A percentile compares a stretch with the other conserved stretches of the same genome.
Conservation (phyloP, 2,888 invertebrate species). For the Spisula subtruncata region DNA sequence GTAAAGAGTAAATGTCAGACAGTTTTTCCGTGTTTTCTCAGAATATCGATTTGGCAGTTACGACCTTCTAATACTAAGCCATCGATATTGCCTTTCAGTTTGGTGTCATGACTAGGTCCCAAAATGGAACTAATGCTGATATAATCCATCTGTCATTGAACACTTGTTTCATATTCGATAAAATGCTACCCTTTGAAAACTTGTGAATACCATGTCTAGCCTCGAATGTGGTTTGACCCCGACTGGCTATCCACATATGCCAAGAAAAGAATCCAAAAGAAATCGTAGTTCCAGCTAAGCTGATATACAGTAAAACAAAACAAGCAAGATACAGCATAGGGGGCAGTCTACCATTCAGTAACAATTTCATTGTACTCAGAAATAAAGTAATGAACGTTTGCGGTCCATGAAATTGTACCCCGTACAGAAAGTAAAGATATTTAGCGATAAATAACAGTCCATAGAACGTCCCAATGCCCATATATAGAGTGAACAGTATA, state of each 20-base stretch:
- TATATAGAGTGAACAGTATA: conserved; percentile 66
- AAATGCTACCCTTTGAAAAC: conserved; percentile 46
- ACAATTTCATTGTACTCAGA: conserved; percentile 35
- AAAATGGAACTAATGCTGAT: conserved; percentile 46
- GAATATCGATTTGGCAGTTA: too few relatives aligned
- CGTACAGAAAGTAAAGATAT: conserved; percentile 59
- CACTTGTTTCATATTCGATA: conserved; percentile 55
- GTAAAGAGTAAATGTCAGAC: too few relatives aligned
- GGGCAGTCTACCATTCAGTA: conserved; percentile 52
- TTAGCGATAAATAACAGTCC: conserved; percentile 55
- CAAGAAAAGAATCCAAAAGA: conserved; percentile 66
- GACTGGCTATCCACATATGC: conserved; percentile 56
- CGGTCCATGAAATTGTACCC: conserved; percentile 62
- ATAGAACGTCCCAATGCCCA: conserved; percentile 69
- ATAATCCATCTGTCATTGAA: conserved; percentile 38
- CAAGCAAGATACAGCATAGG: conserved; percentile 38
- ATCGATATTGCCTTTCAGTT: background rate
- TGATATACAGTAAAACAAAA: conserved; percentile 62
- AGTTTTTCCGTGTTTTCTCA: too few relatives aligned
- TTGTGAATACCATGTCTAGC: conserved; percentile 51
- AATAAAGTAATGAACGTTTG: conserved; percentile 66
- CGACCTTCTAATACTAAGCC: too few relatives aligned
- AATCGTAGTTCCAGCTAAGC: conserved; percentile 61
- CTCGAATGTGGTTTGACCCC: conserved; percentile 65
- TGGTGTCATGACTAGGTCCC: conserved; percentile 23